Evolutionary conservation across 2,888 invertebrate species (phyloP), one percentile per base, ranked within the genome.

Genomic region (Syrista parreyssii): DNA sequence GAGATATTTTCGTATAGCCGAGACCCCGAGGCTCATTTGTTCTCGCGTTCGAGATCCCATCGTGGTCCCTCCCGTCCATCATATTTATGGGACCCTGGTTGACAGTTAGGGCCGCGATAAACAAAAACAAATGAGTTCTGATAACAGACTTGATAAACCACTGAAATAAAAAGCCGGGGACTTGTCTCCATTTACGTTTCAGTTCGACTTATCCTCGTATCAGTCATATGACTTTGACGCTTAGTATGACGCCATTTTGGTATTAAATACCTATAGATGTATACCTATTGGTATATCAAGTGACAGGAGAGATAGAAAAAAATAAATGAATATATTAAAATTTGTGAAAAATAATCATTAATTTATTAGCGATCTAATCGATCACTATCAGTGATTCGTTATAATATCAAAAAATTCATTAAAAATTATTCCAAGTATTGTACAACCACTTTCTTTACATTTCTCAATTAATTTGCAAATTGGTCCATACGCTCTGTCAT

Each of bases 111-210:
- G 82, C 78, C 75, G 80, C 81, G 89, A 89, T 89, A 89, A 89
- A 88, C 88, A 88, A 88, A 89, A 89, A 89, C 88, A 89, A 89
- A 89, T 89, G 89, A 88, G 86, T 84, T 83, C 82, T 84, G 88
- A 89, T 88, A 88, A 84, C 83, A 76, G 77, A 69, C 73, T 79
- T 80, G 87, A 87, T 87, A 86, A 84, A 30, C 76, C 34, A 76
- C 74, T 78, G 84, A 84, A 55, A 85, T 85, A 85, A 85, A 85
- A 85, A 82, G 83, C 83, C 86, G 78, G 82, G 79, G 80, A 82
- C 76, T 80, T 40, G 76, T 68, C 77, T 80, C 82, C 79, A 80
- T 80, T 80, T 73, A 15, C 76, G 76, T 31, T 34, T 55, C 23
- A 55, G 55, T 23, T 55, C 55, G 55, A 55, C 55, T 55, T 55